phyloP scores from a whole-genome alignment of 2,113 vertebrate genomes.

The Alces alces region DNA sequence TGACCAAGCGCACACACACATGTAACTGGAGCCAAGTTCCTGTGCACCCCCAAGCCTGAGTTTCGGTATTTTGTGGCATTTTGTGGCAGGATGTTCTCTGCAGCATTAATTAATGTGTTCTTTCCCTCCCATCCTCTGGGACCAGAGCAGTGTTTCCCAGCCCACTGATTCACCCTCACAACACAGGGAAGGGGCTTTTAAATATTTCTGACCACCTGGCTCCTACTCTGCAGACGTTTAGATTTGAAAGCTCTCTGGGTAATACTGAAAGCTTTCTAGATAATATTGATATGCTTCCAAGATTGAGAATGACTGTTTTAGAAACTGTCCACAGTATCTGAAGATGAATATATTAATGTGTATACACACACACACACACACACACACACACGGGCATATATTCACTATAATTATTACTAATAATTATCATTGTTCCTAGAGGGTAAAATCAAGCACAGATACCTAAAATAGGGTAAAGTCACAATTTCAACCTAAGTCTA shows the following conservation, averaged over 20 bases:
- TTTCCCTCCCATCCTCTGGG: not conserved
- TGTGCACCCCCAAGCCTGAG: not conserved
- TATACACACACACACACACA: not conserved
- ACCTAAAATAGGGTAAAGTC: not conserved
- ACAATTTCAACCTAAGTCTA: not conserved
- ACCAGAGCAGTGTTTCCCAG: not conserved
- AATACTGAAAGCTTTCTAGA: not conserved
- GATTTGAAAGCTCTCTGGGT: not conserved
- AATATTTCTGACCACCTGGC: not conserved
- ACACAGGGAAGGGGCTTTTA: not conserved
- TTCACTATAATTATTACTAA: not conserved
- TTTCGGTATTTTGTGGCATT: not conserved
- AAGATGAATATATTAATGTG: not conserved
- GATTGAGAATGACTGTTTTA: not conserved
- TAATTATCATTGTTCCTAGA: not conserved
- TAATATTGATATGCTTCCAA: not conserved
- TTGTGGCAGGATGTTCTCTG: not conserved
- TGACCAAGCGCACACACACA: too few relatives aligned
- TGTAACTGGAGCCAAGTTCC: not conserved
- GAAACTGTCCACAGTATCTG: not conserved
- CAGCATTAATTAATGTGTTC: not conserved
- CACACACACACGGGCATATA: not conserved
- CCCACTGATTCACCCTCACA: rapidly evolving
- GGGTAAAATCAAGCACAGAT: not conserved
- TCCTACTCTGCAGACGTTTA: not conserved